Conservation (phyloP, 2,797 vertebrate species). For the Lycodopsis pacificus region DNA sequence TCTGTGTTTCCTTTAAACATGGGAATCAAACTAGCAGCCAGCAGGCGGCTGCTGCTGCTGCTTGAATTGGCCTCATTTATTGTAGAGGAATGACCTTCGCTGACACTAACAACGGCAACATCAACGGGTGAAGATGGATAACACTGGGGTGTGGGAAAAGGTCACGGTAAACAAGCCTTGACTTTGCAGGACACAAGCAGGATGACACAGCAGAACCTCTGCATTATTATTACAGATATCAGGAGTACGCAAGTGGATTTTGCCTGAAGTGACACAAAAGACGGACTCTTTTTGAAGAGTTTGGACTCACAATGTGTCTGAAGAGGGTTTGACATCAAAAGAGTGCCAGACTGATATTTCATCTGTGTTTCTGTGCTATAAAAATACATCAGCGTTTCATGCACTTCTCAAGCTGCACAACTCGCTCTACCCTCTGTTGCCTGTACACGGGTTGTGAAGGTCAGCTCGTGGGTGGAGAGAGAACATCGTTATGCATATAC, state of each 20-base stretch:
- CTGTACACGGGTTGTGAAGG: slow-evolving; percentile 52
- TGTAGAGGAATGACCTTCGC: slow-evolving; percentile 34
- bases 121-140: slow-evolving; percentile 56
- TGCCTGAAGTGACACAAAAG: slow-evolving; percentile 24
- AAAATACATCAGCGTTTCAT: slow-evolving; percentile 40
- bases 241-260: slow-evolving; percentile 1
- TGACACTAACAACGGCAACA: slow-evolving; percentile 49
- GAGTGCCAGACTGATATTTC: slow-evolving; percentile 42
- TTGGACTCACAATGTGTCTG: slow-evolving; percentile 34
- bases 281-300: slow-evolving; percentile 29
- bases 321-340: slow-evolving; percentile 47
- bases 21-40: slow-evolving; percentile 8
- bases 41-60: neutral
- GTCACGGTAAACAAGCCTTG: slow-evolving; percentile 43
- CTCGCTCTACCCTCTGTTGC: slow-evolving; percentile 18
- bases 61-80: slow-evolving; percentile 43
- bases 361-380: slow-evolving; percentile 33
- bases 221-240: slow-evolving; percentile 17
- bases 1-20: neutral
- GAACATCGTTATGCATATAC: slow-evolving; percentile 62
- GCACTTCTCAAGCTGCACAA: slow-evolving; percentile 39
- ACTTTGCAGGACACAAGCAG: slow-evolving; percentile 36
- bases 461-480: slow-evolving; percentile 55
- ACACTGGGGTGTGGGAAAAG: slow-evolving; percentile 32
- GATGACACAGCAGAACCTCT: slow-evolving; percentile 17